phyloP scores from a whole-genome alignment of 2,888 invertebrate genomes.

The Chymomyza caudatula region DNA sequence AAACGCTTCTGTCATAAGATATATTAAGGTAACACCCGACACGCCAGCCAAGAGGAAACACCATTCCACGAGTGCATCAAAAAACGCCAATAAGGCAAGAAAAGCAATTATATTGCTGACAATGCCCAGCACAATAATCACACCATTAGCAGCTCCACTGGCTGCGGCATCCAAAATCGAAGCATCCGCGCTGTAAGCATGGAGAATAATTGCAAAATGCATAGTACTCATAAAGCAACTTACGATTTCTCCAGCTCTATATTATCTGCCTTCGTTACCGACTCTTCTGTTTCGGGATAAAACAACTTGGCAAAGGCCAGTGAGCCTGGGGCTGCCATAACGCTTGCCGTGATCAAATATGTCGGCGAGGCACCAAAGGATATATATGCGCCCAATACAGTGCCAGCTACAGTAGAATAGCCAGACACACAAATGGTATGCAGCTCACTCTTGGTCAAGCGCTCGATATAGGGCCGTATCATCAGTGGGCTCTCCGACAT shows the following conservation, averaged over 20 bases:
- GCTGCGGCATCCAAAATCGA: conserved; percentile 93
- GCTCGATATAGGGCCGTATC: conserved; percentile 88
- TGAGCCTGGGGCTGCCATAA: conserved; percentile 97
- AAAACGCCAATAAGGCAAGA: conserved; percentile 35
- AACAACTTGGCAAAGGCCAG: conserved; percentile 93
- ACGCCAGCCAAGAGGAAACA: conserved; percentile 29
- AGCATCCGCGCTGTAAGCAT: conserved; percentile 83
- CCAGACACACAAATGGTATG: conserved; percentile 95
- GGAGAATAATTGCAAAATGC: not conserved
- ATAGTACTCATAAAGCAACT: conserved; percentile 49
- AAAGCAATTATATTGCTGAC: conserved; percentile 79
- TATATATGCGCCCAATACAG: conserved; percentile 94
- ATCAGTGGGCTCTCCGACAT: conserved; percentile 93
- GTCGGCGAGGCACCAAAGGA: conserved; percentile 90
- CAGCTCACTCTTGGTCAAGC: conserved; percentile 90
- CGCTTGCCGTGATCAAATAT: conserved; percentile 92
- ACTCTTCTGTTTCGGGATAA: conserved; percentile 91
- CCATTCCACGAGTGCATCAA: conserved; percentile 39
- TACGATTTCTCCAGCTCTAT: conserved; percentile 82
- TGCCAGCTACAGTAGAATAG: conserved; percentile 95
- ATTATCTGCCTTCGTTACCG: conserved; percentile 80
- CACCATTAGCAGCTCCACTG: conserved; percentile 88
- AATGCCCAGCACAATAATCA: conserved; percentile 89
- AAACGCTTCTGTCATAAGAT: conserved; percentile 16
- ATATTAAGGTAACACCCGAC: conserved; percentile 22